A percentile compares a stretch with the other conserved stretches of the same genome.
Conservation (phyloP, 1,140 invertebrate genomes). For the Zaprionus tsacasi region DNA sequence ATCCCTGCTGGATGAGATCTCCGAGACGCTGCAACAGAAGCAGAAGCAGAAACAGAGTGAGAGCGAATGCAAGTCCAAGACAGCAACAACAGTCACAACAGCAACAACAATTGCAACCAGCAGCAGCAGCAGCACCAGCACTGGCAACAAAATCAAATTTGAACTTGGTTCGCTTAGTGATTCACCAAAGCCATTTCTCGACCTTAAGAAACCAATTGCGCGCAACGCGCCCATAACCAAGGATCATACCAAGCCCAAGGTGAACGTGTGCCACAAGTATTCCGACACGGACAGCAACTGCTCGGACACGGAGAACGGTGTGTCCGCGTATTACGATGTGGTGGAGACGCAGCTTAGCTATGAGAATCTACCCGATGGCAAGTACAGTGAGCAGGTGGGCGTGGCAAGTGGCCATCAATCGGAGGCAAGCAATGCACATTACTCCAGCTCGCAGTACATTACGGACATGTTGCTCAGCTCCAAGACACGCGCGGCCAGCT, state of each 20-base stretch:
- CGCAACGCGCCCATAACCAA: slow-evolving; percentile 86
- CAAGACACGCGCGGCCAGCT: slow-evolving; percentile 79
- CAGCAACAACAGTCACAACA: slow-evolving; percentile 33
- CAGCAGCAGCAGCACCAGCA: slow-evolving; percentile 17
- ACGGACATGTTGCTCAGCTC: slow-evolving; percentile 82
- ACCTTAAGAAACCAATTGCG: slow-evolving; percentile 86
- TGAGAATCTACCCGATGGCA: slow-evolving; percentile 84
- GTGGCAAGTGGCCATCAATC: slow-evolving; percentile 52
- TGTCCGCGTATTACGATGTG: slow-evolving; percentile 83
- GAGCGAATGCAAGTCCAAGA: not conserved
- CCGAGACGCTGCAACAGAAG: slow-evolving; percentile 86
- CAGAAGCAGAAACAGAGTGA: slow-evolving; percentile 58
- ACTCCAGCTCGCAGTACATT: slow-evolving; percentile 82
- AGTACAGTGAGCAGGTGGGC: slow-evolving; percentile 67
- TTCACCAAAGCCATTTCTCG: slow-evolving; percentile 78
- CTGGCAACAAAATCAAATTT: slow-evolving; percentile 72
- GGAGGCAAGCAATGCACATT: slow-evolving; percentile 47
- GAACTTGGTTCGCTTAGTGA: slow-evolving; percentile 72
- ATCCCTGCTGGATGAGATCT: slow-evolving; percentile 88
- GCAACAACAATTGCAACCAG: slow-evolving; percentile 9
- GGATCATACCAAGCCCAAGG: slow-evolving; percentile 86
- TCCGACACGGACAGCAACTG: slow-evolving; percentile 81
- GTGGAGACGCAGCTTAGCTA: slow-evolving; percentile 82
- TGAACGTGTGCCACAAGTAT: slow-evolving; percentile 86
- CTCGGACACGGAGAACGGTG: slow-evolving; percentile 79